A percentile compares a stretch with the other conserved stretches of the same genome.
Conservation (phyloP, 2,797 vertebrate species). For the Lacerta agilis region DNA sequence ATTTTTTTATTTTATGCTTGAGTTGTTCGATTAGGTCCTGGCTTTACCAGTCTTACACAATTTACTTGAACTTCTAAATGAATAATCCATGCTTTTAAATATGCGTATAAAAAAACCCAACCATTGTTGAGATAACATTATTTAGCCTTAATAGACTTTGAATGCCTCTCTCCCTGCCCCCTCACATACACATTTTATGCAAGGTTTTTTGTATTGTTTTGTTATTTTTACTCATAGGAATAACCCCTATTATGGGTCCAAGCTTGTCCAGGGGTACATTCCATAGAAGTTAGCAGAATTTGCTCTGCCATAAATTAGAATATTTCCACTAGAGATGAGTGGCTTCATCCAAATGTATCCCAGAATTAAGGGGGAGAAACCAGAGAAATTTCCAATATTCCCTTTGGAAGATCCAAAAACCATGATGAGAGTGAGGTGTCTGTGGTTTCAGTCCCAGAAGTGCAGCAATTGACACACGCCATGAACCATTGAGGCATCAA, state of each 20-base stretch:
- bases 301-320: background rate
- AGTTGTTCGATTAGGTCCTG: conserved; percentile 3
- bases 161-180: background rate
- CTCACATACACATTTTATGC: background rate
- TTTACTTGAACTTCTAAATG: conserved; percentile 13
- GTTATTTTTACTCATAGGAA: background rate
- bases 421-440: background rate
- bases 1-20: conserved; percentile 12
- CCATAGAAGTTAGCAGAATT: background rate
- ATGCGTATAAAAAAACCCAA: background rate
- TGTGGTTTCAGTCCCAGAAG: background rate
- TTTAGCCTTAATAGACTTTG: background rate
- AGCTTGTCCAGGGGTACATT: background rate
- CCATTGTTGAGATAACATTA: background rate
- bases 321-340: background rate
- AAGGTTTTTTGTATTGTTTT: background rate
- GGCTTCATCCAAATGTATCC: background rate
- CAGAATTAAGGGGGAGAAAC: background rate
- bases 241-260: background rate
- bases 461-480: background rate
- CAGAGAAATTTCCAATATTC: background rate
- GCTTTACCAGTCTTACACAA: conserved; percentile 4
- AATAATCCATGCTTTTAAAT: background rate
- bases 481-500: background rate
- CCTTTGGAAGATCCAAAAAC: background rate